Percentiles rank a stretch among this genome's conserved stretches.
These are phyloP conservation scores for Siniperca obscura DNA, from an alignment of 2,797 vertebrate genomes.

Conservation along the genomic window DNA sequence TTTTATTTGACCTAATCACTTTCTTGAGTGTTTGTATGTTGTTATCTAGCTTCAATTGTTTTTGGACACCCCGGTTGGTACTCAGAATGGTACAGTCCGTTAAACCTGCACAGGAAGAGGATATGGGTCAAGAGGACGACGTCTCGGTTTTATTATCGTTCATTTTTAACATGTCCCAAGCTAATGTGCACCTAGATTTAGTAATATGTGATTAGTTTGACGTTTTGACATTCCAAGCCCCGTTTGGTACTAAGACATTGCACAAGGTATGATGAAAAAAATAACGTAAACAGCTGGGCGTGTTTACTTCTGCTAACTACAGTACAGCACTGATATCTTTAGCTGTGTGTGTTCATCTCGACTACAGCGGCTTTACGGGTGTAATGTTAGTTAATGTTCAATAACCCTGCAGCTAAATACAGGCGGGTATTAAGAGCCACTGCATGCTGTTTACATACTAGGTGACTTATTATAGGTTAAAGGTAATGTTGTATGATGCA, in stretches of 20 bases:
- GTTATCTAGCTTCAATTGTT: not conserved
- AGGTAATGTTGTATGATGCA: not conserved
- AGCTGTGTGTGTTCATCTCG: conserved; percentile 8
- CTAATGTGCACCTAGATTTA: not conserved
- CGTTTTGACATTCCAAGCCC: not conserved
- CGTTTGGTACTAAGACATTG: not conserved
- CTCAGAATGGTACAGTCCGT: conserved; percentile 51
- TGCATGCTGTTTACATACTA: not conserved
- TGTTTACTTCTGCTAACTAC: conserved; percentile 43
- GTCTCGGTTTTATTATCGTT: not conserved
- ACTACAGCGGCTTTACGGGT: conserved; percentile 28
- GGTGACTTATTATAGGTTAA: conserved; percentile 1
- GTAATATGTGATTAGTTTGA: not conserved
- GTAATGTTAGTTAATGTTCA: conserved; percentile 23
- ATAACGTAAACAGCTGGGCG: conserved; percentile 32
- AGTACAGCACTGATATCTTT: conserved; percentile 9
- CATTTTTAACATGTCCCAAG: not conserved
- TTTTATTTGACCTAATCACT: fast-evolving
- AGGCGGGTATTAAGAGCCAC: not conserved
- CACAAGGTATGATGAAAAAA: conserved; percentile 18
- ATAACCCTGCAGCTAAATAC: not conserved
- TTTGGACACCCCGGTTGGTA: fast-evolving
- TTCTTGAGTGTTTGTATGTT: not conserved
- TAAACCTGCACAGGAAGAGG: conserved; percentile 51
- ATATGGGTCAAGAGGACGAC: conserved; percentile 41